Evolutionary conservation across 2,888 invertebrate species (phyloP).

Genomic region (Gandaritis pyraliata): DNA sequence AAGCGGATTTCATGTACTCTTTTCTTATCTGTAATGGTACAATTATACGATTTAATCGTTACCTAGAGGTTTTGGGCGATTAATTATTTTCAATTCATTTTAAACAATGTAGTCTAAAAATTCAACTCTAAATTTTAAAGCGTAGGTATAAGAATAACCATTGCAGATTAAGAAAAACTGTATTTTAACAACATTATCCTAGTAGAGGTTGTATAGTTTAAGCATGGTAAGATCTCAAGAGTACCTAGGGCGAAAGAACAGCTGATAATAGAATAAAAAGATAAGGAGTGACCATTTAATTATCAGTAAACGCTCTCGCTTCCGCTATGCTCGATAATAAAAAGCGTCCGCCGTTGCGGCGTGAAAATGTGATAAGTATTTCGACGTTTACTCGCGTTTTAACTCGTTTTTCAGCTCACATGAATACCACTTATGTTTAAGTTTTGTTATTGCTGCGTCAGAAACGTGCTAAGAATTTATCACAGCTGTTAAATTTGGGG

Average conservation of each 20-base stretch:
- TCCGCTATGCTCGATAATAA: background rate
- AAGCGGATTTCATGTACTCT: slow-evolving; percentile 13
- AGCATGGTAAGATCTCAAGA: background rate
- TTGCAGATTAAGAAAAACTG: background rate
- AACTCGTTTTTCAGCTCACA: slow-evolving; percentile 35
- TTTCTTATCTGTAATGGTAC: slow-evolving; percentile 18
- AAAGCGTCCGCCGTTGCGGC: slow-evolving; percentile 37
- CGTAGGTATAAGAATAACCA: background rate
- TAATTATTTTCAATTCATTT: background rate
- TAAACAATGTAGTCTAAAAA: background rate
- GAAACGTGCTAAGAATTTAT: slow-evolving; percentile 39
- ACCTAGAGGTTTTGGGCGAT: slow-evolving; percentile 5
- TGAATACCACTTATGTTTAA: slow-evolving; percentile 41
- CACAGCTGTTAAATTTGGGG: slow-evolving; percentile 28
- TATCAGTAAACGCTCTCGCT: background rate
- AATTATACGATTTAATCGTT: slow-evolving; percentile 23
- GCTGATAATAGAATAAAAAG: too few relatives aligned
- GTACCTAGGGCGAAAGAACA: too few relatives aligned
- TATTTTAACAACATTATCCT: background rate
- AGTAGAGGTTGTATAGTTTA: background rate
- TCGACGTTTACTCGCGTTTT: slow-evolving; percentile 41
- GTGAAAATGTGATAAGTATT: slow-evolving; percentile 54
- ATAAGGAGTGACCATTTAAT: too few relatives aligned
- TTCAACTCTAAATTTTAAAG: background rate
- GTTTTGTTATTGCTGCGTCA: slow-evolving; percentile 41